phyloP scores from a whole-genome alignment of 2,888 invertebrate genomes.

The Unio pictorum region DNA sequence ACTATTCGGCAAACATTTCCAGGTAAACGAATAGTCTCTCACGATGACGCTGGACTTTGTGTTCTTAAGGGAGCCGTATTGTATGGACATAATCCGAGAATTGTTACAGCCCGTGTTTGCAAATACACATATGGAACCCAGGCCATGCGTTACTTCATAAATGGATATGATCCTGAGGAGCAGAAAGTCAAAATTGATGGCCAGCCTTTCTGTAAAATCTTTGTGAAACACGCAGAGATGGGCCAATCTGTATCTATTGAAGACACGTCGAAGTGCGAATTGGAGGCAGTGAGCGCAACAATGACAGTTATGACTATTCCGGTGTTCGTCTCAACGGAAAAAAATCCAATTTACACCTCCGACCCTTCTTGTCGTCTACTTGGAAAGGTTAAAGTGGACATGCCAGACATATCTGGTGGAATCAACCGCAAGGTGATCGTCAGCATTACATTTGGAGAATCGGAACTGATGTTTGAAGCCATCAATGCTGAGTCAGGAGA shows the following conservation, averaged over 20 bases:
- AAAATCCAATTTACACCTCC: constrained; percentile 10
- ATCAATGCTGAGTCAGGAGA: too few relatives aligned
- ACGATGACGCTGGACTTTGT: constrained; percentile 12
- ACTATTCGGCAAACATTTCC: constrained; percentile 2
- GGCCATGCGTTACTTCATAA: constrained; percentile 10
- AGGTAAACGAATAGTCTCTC: constrained; percentile 1
- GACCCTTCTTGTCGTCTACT: constrained; percentile 9
- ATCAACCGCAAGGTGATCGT: constrained; percentile 9
- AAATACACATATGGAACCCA: constrained; percentile 15
- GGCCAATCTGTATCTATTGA: constrained; percentile 9
- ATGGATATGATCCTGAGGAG: constrained; percentile 7
- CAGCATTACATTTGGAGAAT: constrained; percentile 17
- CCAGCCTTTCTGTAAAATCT: constrained; percentile 9
- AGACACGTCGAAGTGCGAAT: constrained; percentile 9
- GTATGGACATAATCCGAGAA: constrained; percentile 14
- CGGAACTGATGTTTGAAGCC: constrained; percentile 10
- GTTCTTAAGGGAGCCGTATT: constrained; percentile 19
- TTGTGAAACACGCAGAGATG: constrained; percentile 13
- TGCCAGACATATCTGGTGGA: background rate
- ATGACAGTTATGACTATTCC: constrained; percentile 17
- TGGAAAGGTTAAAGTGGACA: constrained; percentile 12
- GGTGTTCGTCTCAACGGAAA: constrained; percentile 8
- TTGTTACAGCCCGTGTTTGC: constrained; percentile 6
- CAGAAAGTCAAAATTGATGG: constrained; percentile 4
- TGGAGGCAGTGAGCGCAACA: constrained; percentile 5